phyloP scores from a whole-genome alignment of 2,113 vertebrate genomes.

The Lepus timidus region DNA sequence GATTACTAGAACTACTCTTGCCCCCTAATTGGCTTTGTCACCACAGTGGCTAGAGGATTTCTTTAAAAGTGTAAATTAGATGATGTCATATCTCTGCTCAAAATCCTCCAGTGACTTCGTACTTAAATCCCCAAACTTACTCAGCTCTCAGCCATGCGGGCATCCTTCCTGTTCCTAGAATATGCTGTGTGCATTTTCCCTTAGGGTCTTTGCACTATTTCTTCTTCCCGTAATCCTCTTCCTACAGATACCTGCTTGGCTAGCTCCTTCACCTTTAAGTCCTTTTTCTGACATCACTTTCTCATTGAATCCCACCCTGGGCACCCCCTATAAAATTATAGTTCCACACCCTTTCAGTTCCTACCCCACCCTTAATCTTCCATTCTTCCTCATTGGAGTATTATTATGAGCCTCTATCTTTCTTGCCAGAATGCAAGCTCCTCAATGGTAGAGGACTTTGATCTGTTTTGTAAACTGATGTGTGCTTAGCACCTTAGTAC shows the following conservation, averaged over 20 bases:
- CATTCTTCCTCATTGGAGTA: not conserved
- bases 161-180: not conserved
- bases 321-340: not conserved
- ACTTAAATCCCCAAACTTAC: not conserved
- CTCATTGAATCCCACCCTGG: too few species aligned
- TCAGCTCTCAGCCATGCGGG: too few species aligned
- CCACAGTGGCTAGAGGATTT: not conserved
- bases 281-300: not conserved
- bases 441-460: not conserved
- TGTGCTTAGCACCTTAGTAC: not conserved
- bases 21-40: not conserved
- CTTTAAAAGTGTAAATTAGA: not conserved
- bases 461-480: not conserved
- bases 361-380: not conserved
- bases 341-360: too few species aligned
- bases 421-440: not conserved
- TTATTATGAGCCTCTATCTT: not conserved
- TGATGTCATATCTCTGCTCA: not conserved
- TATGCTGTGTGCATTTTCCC: not conserved
- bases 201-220: not conserved
- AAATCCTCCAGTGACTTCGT: not conserved
- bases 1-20: not conserved
- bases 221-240: not conserved
- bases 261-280: not conserved
- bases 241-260: not conserved